Evolutionary conservation across 2,797 vertebrate species (phyloP).

Genomic region (Sebastes wilsoni): DNA sequence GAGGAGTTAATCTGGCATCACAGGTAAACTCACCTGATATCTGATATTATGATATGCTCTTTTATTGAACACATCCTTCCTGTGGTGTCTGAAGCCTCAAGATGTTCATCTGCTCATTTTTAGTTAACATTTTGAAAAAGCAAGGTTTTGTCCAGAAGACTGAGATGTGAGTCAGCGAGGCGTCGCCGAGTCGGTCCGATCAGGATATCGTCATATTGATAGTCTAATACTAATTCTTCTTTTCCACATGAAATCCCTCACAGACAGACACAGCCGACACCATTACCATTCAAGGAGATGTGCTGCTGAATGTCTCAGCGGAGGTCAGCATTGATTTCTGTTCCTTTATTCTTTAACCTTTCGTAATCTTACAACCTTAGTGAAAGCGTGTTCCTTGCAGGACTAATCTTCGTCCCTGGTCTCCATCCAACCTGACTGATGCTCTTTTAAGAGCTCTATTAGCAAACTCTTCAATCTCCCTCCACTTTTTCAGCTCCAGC

Average conservation of each 20-base stretch:
- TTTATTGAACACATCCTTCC: neutral
- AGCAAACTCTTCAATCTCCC: neutral
- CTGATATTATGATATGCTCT: neutral
- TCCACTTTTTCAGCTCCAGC: neutral
- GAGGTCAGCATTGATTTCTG: conserved; percentile 2
- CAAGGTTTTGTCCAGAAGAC: neutral
- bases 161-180: too few relatives aligned
- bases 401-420: neutral
- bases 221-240: neutral
- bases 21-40: neutral
- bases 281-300: conserved; percentile 13
- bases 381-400: neutral
- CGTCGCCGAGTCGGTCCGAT: neutral
- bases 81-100: neutral
- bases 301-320: neutral
- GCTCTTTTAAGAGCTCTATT: conserved; percentile 5
- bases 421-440: conserved; percentile 13
- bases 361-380: conserved; percentile 1
- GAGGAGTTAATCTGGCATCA: neutral
- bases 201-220: neutral
- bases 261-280: neutral
- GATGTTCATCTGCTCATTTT: neutral
- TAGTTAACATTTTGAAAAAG: neutral
- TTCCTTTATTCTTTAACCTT: conserved; percentile 17
- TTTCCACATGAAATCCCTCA: neutral